phyloP scores from a whole-genome alignment of 2,888 invertebrate genomes.

The Clusia tigrina region DNA sequence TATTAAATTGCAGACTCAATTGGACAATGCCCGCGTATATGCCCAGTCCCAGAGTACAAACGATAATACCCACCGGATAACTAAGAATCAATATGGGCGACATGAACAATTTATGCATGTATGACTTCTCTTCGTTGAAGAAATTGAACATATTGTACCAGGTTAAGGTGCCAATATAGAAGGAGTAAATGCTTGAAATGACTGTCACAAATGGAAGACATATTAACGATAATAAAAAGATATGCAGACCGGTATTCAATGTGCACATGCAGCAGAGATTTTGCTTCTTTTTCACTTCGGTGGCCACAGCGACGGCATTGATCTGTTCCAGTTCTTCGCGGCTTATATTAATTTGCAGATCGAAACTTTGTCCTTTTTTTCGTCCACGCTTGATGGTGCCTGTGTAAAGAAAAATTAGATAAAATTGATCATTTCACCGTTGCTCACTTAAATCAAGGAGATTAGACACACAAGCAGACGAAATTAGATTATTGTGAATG shows the following conservation, averaged over 20 bases:
- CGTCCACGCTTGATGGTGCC: constrained; percentile 78
- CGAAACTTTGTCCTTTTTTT: constrained; percentile 76
- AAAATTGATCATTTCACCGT: background rate
- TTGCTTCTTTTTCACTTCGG: constrained; percentile 68
- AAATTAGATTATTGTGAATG: no score
- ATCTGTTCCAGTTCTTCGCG: constrained; percentile 75
- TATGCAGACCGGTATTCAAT: constrained; percentile 71
- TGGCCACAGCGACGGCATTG: constrained; percentile 69
- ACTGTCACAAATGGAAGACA: constrained; percentile 74
- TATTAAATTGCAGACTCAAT: constrained; percentile 73
- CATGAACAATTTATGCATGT: constrained; percentile 70
- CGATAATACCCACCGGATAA: constrained; percentile 75
- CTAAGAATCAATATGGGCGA: constrained; percentile 74
- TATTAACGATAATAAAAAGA: constrained; percentile 71
- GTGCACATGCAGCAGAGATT: constrained; percentile 69
- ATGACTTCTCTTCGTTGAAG: constrained; percentile 73
- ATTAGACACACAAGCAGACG: no score
- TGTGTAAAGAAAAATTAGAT: constrained; percentile 30
- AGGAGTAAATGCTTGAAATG: constrained; percentile 73
- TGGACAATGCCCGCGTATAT: constrained; percentile 74
- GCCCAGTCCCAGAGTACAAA: constrained; percentile 73
- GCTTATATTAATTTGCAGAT: constrained; percentile 76
- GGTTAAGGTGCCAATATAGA: constrained; percentile 77
- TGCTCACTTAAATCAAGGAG: no score
- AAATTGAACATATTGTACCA: constrained; percentile 80